Evolutionary conservation across 2,113 vertebrate species (phyloP).

Genomic region (Barnardius zonarius): DNA sequence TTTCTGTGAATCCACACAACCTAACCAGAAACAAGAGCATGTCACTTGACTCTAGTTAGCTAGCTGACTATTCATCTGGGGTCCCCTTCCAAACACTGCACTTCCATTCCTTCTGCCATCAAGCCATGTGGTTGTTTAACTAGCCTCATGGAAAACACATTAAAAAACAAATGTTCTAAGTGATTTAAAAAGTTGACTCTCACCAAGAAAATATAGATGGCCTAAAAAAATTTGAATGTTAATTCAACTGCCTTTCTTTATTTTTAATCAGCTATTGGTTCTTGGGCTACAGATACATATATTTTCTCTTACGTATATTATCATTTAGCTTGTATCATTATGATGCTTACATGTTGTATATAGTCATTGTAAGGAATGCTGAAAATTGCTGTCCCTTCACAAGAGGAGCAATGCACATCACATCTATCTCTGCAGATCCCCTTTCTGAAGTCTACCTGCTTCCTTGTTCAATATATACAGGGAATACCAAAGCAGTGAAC

Average conservation of each 20-base stretch:
- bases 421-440: not conserved
- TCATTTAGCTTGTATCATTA: not conserved
- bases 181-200: not conserved
- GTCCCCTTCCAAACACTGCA: constrained; percentile 9
- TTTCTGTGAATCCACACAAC: constrained; percentile 1
- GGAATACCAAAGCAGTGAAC: not conserved
- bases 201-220: not conserved
- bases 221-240: not conserved
- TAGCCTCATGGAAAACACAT: constrained; percentile 56
- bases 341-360: too few species aligned
- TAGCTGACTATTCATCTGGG: not conserved
- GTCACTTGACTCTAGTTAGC: constrained; percentile 20
- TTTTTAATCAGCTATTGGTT: not conserved
- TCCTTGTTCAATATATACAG: not conserved
- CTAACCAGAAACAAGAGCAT: not conserved
- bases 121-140: constrained; percentile 42
- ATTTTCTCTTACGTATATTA: not conserved
- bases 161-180: constrained; percentile 44
- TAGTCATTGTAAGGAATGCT: not conserved
- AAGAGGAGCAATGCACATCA: rapidly evolving
- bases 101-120: constrained; percentile 49
- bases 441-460: not conserved
- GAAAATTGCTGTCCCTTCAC: not conserved
- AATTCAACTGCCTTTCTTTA: not conserved
- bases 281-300: not conserved